Conservation (phyloP, 2,888 invertebrate genomes). For the Spodoptera littoralis region DNA sequence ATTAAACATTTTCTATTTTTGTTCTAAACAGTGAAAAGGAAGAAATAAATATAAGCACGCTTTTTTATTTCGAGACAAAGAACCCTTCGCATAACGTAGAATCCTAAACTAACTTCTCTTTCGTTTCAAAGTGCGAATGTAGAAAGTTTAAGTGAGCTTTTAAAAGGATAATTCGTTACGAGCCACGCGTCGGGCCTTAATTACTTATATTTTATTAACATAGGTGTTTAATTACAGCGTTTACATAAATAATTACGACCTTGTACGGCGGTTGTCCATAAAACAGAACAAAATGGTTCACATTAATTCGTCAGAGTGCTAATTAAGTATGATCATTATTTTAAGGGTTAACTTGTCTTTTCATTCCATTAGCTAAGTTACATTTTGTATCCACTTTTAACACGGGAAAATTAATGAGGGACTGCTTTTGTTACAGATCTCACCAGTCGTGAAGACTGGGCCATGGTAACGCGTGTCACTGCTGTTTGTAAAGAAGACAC, state of each 20-base stretch:
- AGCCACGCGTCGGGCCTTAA: slow-evolving; percentile 23
- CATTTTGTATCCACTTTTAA: neutral
- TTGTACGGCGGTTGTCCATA: slow-evolving; percentile 26
- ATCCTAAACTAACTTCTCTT: slow-evolving; percentile 31
- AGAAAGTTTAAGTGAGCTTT: slow-evolving; percentile 27
- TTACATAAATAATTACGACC: slow-evolving; percentile 42
- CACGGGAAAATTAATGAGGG: neutral
- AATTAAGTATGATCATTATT: slow-evolving; percentile 24
- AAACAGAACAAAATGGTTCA: slow-evolving; percentile 31
- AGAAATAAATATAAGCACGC: slow-evolving; percentile 7
- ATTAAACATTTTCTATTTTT: slow-evolving; percentile 1
- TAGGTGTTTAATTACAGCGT: slow-evolving; percentile 49
- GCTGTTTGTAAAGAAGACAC: slow-evolving; percentile 24
- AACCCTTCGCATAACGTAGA: slow-evolving; percentile 10
- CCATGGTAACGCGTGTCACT: slow-evolving; percentile 52
- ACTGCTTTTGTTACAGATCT: slow-evolving; percentile 43
- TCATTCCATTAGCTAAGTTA: neutral
- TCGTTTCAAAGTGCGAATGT: slow-evolving; percentile 20
- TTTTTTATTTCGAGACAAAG: slow-evolving; percentile 12
- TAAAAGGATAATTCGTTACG: slow-evolving; percentile 33
- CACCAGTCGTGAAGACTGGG: slow-evolving; percentile 56
- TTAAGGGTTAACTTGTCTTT: slow-evolving; percentile 3
- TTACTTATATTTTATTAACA: slow-evolving; percentile 45
- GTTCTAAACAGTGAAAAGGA: slow-evolving; percentile 1
- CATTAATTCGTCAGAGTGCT: slow-evolving; percentile 29